Percentiles rank a stretch among this genome's conserved stretches.
phyloP scores from a whole-genome alignment of 2,888 invertebrate species.

The Erannis defoliaria region DNA sequence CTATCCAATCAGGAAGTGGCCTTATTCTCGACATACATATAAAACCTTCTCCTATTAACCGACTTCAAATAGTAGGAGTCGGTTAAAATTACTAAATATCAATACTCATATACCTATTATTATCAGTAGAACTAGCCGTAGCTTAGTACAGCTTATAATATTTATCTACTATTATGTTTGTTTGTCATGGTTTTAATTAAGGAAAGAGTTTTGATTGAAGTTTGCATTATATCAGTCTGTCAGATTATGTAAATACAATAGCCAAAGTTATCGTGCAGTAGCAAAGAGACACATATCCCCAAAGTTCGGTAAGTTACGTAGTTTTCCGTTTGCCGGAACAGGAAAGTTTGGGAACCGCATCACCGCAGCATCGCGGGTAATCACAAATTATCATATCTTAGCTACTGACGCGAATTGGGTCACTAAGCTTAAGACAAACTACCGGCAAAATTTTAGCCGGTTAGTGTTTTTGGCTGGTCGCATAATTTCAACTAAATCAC shows the following conservation, averaged over 20 bases:
- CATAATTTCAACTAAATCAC: no score
- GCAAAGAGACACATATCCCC: conserved; percentile 15
- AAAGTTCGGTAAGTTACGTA: conserved; percentile 23
- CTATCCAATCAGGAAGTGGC: no score
- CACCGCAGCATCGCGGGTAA: conserved; percentile 27
- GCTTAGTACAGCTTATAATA: no score
- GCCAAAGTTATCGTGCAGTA: conserved; percentile 3
- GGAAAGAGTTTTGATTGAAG: background rate
- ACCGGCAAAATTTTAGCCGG: background rate
- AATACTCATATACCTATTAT: no score
- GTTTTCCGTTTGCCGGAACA: conserved; percentile 28
- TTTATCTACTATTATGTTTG: background rate
- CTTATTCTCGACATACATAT: no score
- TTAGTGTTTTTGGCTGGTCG: background rate
- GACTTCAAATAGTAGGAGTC: no score
- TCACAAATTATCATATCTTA: conserved; percentile 36
- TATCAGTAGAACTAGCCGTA: no score
- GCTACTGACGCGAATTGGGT: conserved; percentile 14
- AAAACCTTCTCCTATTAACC: no score
- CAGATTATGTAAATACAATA: conserved; percentile 13
- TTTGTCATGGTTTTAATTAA: background rate
- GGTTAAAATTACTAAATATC: no score
- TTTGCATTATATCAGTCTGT: background rate
- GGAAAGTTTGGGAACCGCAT: conserved; percentile 27
- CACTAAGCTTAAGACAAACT: background rate